Conservation (phyloP, 2,888 invertebrate species). For the Drosophila atripex region DNA sequence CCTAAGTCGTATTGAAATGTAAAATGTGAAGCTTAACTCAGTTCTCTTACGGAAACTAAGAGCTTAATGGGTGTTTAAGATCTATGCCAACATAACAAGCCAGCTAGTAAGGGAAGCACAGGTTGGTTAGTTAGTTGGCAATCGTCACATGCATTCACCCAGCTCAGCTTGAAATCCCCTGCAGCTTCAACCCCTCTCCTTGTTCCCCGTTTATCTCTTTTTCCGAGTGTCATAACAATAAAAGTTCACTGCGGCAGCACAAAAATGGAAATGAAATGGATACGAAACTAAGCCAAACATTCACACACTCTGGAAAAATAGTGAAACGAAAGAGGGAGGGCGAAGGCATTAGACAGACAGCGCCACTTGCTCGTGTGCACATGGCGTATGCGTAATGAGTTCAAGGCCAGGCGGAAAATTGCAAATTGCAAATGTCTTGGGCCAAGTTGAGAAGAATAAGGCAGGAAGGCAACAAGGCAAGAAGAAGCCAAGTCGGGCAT, state of each 20-base stretch:
- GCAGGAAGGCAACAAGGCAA: slow-evolving; percentile 14
- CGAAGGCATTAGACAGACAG: slow-evolving; percentile 7
- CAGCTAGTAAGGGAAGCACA: slow-evolving; percentile 45
- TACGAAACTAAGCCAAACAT: slow-evolving; percentile 38
- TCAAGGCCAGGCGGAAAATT: slow-evolving; percentile 65
- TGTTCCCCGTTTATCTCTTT: not conserved
- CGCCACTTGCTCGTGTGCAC: slow-evolving; percentile 35
- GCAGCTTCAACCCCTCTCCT: slow-evolving; percentile 1
- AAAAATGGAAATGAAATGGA: slow-evolving; percentile 65
- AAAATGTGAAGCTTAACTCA: not conserved
- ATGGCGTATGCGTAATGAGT: slow-evolving; percentile 75
- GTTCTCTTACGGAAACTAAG: too few relatives aligned
- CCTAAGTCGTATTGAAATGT: not conserved
- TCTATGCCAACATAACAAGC: slow-evolving; percentile 23
- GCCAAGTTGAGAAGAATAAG: slow-evolving; percentile 9
- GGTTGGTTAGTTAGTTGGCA: slow-evolving; percentile 66
- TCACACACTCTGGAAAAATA: slow-evolving; percentile 14
- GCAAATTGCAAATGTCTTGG: slow-evolving; percentile 43
- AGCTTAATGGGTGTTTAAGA: not conserved
- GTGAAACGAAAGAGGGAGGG: not conserved
- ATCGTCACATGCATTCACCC: slow-evolving; percentile 65
- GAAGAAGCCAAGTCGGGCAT: slow-evolving; percentile 42
- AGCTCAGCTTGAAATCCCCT: slow-evolving; percentile 28
- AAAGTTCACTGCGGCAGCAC: slow-evolving; percentile 61
- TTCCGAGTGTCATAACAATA: slow-evolving; percentile 70